Evolutionary conservation across 2,797 vertebrate species (phyloP), one percentile per base, ranked within the genome.

Genomic region (Poecile montanus): DNA sequence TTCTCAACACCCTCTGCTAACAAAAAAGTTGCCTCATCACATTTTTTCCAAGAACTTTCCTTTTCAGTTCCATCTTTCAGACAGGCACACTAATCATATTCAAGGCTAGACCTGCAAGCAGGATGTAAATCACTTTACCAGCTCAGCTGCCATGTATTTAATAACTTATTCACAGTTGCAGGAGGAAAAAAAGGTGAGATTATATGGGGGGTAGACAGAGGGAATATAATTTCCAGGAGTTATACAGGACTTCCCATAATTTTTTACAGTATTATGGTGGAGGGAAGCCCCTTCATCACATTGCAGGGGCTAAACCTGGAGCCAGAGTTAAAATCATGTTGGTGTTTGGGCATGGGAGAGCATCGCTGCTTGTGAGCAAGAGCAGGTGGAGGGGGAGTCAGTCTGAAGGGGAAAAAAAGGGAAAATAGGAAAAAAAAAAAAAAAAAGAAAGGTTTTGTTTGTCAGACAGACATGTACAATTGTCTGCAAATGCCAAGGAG

Each of bases 101-200:
- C 78, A 78, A 84, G 85, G 51, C 47, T 51, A 63, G 88, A 51
- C 79, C 93, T 80, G 71, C 61, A 68, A 95, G 79, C 61, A 68
- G 93, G 89, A 87, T 22, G 88, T 89, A 96, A 91, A 95, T 88
- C 87, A 81, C 80, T 57, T 77, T 22, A 83, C 85, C 77, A 80
- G 89, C 93, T 94, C 91, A 65, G 89, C 83, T 91, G 78, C 62
- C 79, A 70, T 1, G 8, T 80, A 87, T 86, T 88, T 94, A 91
- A 60, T 91, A 95, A 95, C 88, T 88, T 91, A 91, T 73, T 94
- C 88, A 82, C 77, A 76, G 80, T 53, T 77, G 34, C 19, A 68
- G 65, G 53, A 84, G 44, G 32, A 34, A 61, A 76, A 84, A 88
- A 81, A 77, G 58, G 63, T 90, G 88, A 61, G 83, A 79, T 93